Conservation (phyloP, 2,888 invertebrate genomes). For the Acronicta psi region DNA sequence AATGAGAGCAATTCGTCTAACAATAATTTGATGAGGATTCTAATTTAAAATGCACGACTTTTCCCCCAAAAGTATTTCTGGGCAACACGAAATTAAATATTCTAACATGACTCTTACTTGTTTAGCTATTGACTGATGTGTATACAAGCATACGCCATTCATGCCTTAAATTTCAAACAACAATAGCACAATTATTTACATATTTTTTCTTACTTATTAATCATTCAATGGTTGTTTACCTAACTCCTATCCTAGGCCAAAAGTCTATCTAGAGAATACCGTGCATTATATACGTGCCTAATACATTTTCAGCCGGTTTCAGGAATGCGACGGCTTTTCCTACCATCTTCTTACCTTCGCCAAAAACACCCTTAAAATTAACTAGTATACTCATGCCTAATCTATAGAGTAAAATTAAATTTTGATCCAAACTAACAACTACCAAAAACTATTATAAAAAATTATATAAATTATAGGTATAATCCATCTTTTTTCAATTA, state of each 20-base stretch:
- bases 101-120: background rate
- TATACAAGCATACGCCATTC: background rate
- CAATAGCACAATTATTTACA: background rate
- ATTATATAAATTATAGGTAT: constrained; percentile 18
- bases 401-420: constrained; percentile 50
- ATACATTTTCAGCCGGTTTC: constrained; percentile 18
- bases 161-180: background rate
- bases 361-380: constrained; percentile 47
- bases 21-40: constrained; percentile 29
- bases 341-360: constrained; percentile 40
- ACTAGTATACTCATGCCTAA: constrained; percentile 53
- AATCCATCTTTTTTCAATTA: constrained; percentile 26
- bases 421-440: constrained; percentile 54
- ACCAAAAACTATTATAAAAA: constrained; percentile 43
- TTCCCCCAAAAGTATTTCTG: background rate
- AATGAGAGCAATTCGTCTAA: constrained; percentile 57
- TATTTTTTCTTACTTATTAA: background rate
- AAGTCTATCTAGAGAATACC: constrained; percentile 11
- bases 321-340: constrained; percentile 59
- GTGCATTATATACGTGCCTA: constrained; percentile 35
- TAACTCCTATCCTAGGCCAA: background rate
- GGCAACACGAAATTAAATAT: background rate
- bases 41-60: constrained; percentile 44
- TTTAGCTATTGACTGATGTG: background rate
- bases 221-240: background rate